phyloP scores from a whole-genome alignment of 2,113 vertebrate species.

The Piaya cayana region DNA sequence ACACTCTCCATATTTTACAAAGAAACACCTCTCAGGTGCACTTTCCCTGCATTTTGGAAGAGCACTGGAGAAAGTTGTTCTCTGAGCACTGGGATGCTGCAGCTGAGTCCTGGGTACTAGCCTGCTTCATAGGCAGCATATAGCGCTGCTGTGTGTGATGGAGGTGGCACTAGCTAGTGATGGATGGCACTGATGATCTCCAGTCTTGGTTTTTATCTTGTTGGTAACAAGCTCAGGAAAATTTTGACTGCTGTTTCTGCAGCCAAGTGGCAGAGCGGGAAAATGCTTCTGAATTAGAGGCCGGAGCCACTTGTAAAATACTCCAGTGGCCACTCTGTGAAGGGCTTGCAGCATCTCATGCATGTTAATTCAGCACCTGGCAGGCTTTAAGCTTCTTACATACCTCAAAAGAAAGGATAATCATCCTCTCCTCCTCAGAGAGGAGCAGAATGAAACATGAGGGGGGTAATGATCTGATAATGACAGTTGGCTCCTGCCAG shows the following conservation, averaged over 20 bases:
- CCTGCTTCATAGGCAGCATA: neutral
- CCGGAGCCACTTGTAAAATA: neutral
- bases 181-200: neutral
- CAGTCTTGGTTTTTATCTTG: neutral
- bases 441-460: neutral
- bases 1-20: neutral
- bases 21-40: neutral
- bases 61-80: neutral
- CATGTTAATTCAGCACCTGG: neutral
- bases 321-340: fast-evolving
- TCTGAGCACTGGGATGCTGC: neutral
- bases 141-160: neutral
- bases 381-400: neutral
- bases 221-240: neutral
- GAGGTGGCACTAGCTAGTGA: fast-evolving
- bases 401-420: neutral
- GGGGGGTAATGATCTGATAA: neutral
- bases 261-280: neutral
- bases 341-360: neutral
- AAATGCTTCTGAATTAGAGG: neutral
- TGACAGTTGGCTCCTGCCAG: neutral
- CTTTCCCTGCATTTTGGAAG: neutral
- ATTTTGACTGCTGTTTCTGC: neutral
- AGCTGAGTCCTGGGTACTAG: neutral
- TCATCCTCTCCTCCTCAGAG: fast-evolving